These are phyloP conservation scores for Porites cylindrica DNA, from an alignment of 92 coral and sea anemone genomes.

Conservation along the genomic window DNA sequence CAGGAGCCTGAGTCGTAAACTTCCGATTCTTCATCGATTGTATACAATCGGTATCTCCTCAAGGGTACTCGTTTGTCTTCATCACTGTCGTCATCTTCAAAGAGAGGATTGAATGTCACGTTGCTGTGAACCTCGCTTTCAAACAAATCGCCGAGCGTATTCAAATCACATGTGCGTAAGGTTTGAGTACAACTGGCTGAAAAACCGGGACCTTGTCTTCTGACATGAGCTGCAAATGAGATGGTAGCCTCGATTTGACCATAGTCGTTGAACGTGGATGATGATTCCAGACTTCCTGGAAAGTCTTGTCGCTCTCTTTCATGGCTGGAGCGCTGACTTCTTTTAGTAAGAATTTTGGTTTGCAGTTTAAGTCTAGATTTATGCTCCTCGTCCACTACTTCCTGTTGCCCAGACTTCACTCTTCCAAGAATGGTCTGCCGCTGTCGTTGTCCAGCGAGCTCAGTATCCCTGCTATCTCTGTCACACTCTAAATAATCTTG, in stretches of 20 bases:
- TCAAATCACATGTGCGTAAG: constrained; percentile 51
- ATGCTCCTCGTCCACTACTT: constrained; percentile 18
- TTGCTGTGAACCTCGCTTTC: constrained; percentile 67
- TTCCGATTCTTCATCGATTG: constrained; percentile 85
- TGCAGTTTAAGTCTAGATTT: constrained; percentile 13
- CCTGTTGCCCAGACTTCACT: background rate
- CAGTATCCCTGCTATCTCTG: background rate
- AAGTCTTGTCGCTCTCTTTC: background rate
- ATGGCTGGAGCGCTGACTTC: constrained; percentile 38
- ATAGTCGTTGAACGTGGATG: constrained; percentile 17
- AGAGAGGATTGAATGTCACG: constrained; percentile 83
- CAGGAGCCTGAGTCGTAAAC: constrained; percentile 30
- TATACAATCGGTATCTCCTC: constrained; percentile 77
- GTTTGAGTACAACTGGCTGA: constrained; percentile 65
- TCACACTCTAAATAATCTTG: background rate
- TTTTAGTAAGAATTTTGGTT: constrained; percentile 53
- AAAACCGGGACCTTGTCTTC: constrained; percentile 75
- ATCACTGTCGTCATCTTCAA: constrained; percentile 73
- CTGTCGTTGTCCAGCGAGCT: background rate
- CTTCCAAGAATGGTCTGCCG: background rate
- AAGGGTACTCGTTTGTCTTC: constrained; percentile 18
- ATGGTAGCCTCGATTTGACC: constrained; percentile 69
- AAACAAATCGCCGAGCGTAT: constrained; percentile 31
- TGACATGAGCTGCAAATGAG: constrained; percentile 86
- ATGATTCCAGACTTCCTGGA: background rate